phyloP scores from a whole-genome alignment of 1,140 invertebrate genomes.

The Armadillidium nasatum region DNA sequence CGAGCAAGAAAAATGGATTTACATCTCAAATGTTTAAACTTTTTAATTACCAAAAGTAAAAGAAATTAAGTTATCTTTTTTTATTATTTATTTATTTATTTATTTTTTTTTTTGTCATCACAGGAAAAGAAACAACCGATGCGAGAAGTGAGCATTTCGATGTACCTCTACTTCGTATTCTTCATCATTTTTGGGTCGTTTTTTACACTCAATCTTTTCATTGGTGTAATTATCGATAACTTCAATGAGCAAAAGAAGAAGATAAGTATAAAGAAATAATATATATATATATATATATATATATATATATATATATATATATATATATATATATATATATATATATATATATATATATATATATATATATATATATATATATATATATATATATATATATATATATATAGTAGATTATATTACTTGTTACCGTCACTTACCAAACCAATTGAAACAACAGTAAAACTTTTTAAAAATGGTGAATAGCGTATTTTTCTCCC shows the following conservation, averaged over 20 bases:
- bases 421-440: too few relatives aligned
- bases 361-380: slow-evolving; percentile 29
- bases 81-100: too few relatives aligned
- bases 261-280: slow-evolving; percentile 52
- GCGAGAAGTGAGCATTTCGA: slow-evolving; percentile 88
- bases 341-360: slow-evolving; percentile 29
- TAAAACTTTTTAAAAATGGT: too few relatives aligned
- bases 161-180: slow-evolving; percentile 97
- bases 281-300: slow-evolving; percentile 29
- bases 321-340: slow-evolving; percentile 27
- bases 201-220: slow-evolving; percentile 95
- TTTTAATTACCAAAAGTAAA: too few relatives aligned
- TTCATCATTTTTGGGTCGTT: slow-evolving; percentile 97
- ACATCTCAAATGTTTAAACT: too few relatives aligned
- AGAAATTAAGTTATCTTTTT: too few relatives aligned
- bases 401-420: too few relatives aligned
- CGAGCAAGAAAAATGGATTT: too few relatives aligned
- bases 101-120: slow-evolving; percentile 45
- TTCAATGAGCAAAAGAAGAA: slow-evolving; percentile 99
- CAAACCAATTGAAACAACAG: too few relatives aligned
- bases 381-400: slow-evolving; percentile 25
- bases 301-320: slow-evolving; percentile 29
- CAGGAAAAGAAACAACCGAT: slow-evolving; percentile 85
- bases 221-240: slow-evolving; percentile 97
- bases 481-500: too few relatives aligned